Base-by-base conservation (phyloP, 2,888 invertebrate species). In the Drosophila cracens region DNA sequence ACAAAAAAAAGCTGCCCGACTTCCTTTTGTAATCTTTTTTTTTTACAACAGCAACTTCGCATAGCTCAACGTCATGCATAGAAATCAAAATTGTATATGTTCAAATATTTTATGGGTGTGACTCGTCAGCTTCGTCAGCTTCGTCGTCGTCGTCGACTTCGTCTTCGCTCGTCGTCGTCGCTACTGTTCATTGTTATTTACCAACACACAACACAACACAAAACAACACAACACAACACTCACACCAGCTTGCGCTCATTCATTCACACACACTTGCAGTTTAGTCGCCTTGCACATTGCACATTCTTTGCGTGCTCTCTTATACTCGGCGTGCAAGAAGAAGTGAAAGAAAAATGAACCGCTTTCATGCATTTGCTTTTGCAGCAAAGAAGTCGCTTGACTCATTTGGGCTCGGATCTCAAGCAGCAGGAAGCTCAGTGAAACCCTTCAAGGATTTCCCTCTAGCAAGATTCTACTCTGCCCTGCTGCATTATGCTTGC, bases 1-100 rank as follows among this genome's bases (percentile, higher is more conserved):
- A 63, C 57, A 43, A 57, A 40, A 38, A 38, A 57, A 70, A 48
- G 65, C 64, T 69, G 43, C 48, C 59, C 60, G 70, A 70, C 80
- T 84, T 82, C 82, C 77, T 67, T 80, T 76, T 83, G 51, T 66
- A 56, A 63, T 58, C 62, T 69, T 59, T 62, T 78, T 78, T 49
- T 52, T 38, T 40, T 29, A 58, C 56, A 58, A 36, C 58, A 59
- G 29, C 52, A 64, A 56, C 64, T 53, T 40, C 25, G 57, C 25
- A 51, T 11, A 46, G 54, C 51, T 58, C 54, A 60, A 62, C 73
- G 67, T 63, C 76, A 68, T 70, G 88, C 88, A 83, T 81, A 86
- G 81, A 84, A 83, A 86, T 81, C 78, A 74, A 86, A 83, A 85
- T 76, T 76, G 70, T 86, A 71, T 75, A 70, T 81, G 69, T 73